Evolutionary conservation across 2,888 invertebrate species (phyloP).

Genomic region (Bellardia bayeri): DNA sequence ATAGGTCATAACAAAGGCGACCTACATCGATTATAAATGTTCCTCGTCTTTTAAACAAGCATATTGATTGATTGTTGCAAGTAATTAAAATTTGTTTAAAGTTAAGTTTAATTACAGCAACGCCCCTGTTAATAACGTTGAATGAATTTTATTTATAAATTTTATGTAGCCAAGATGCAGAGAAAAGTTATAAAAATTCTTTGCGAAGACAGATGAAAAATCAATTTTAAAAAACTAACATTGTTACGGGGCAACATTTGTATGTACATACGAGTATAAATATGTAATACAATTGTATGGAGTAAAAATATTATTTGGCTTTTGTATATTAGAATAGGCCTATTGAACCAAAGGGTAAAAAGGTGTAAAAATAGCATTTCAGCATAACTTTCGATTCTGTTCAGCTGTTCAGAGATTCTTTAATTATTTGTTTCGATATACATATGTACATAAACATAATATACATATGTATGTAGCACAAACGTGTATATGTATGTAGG

Average conservation of each 20-base stretch:
- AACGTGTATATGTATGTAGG: too few relatives aligned
- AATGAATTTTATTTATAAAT: slow-evolving; percentile 56
- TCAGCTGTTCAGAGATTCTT: too few relatives aligned
- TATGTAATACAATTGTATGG: background rate
- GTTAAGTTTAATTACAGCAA: slow-evolving; percentile 72
- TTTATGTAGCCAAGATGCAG: slow-evolving; percentile 16
- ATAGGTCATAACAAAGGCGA: background rate
- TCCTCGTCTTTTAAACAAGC: slow-evolving; percentile 53
- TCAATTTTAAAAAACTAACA: slow-evolving; percentile 7
- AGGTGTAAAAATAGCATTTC: too few relatives aligned
- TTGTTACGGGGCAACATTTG: background rate
- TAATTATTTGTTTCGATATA: too few relatives aligned
- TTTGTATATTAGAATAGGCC: too few relatives aligned
- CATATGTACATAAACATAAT: too few relatives aligned
- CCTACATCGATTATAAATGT: background rate
- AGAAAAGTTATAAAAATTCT: background rate
- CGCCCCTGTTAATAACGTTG: slow-evolving; percentile 61
- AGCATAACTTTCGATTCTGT: too few relatives aligned
- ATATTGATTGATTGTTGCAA: slow-evolving; percentile 74
- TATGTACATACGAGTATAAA: background rate
- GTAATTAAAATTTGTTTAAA: slow-evolving; percentile 75
- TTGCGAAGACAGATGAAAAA: slow-evolving; percentile 16
- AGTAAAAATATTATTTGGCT: background rate
- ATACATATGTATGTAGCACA: too few relatives aligned
- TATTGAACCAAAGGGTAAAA: too few relatives aligned